Evolutionary conservation across 2,888 invertebrate genomes (phyloP).

Genomic region (Holacanthella duospinosa): DNA sequence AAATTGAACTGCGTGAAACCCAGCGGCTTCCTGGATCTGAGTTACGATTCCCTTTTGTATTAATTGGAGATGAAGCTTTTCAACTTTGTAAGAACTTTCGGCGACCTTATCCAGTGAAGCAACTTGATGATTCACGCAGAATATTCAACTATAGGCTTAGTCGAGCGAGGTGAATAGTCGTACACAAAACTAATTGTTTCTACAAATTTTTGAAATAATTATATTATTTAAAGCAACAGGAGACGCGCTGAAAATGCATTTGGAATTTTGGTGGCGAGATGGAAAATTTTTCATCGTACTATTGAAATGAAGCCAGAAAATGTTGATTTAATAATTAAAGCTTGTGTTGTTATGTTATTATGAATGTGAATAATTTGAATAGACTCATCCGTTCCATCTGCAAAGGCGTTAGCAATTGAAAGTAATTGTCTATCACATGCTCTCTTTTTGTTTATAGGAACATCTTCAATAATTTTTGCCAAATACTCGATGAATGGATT

Average conservation of each 20-base stretch:
- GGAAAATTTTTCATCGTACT: not conserved
- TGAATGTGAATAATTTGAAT: too few relatives aligned
- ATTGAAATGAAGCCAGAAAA: not conserved
- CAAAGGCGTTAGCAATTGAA: too few relatives aligned
- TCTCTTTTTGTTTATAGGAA: too few relatives aligned
- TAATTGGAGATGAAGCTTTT: not conserved
- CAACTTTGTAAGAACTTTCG: not conserved
- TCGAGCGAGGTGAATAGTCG: not conserved
- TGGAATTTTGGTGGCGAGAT: not conserved
- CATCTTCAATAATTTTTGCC: too few relatives aligned
- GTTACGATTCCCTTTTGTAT: not conserved
- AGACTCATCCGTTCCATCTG: too few relatives aligned
- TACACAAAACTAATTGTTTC: not conserved
- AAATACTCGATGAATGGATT: too few relatives aligned
- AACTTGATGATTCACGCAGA: not conserved
- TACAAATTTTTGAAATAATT: too few relatives aligned
- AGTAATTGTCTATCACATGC: too few relatives aligned
- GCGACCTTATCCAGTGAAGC: not conserved
- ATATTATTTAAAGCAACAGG: too few relatives aligned
- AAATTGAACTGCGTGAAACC: not conserved
- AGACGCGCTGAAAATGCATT: too few relatives aligned
- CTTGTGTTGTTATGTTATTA: not conserved
- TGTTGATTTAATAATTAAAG: not conserved
- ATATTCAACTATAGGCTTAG: not conserved
- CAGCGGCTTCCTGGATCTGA: not conserved